phyloP scores from a whole-genome alignment of 2,888 invertebrate species.

The Heliconius ethilla region DNA sequence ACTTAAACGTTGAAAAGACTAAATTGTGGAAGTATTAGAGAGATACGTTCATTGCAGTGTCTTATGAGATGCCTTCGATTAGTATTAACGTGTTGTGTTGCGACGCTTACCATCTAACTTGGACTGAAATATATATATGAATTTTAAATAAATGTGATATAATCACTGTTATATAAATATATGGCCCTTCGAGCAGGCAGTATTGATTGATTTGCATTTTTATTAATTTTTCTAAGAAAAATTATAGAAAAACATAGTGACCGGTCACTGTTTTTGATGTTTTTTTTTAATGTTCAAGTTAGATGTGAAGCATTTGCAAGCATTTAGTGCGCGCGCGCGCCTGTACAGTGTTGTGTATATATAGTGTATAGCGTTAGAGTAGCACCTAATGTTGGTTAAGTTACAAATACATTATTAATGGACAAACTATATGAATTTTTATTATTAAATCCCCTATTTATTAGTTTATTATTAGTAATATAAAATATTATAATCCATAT shows the following conservation, averaged over 20 bases:
- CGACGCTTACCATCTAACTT: constrained; percentile 45
- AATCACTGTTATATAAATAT: constrained; percentile 11
- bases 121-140: not conserved
- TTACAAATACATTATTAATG: constrained; percentile 79
- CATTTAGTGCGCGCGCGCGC: constrained; percentile 67
- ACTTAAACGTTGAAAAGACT: constrained; percentile 73
- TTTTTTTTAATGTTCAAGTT: constrained; percentile 26
- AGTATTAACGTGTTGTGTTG: constrained; percentile 67
- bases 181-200: constrained; percentile 7
- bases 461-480: not conserved
- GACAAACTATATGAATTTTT: constrained; percentile 52
- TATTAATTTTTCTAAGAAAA: constrained; percentile 21
- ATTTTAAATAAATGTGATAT: constrained; percentile 1
- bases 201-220: not conserved
- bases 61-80: constrained; percentile 64
- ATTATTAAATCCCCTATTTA: constrained; percentile 6
- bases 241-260: constrained; percentile 6
- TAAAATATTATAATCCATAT: not conserved
- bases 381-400: constrained; percentile 68
- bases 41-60: constrained; percentile 56
- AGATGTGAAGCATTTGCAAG: constrained; percentile 57
- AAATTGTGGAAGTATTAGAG: constrained; percentile 67
- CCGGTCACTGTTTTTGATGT: constrained; percentile 1
- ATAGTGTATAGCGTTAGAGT: constrained; percentile 70
- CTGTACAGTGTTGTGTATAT: constrained; percentile 78